A percentile compares a stretch with the other conserved stretches of the same genome.
These are phyloP conservation scores for Pantherophis guttatus DNA, from an alignment of 2,113 vertebrate genomes.

Conservation along the genomic window DNA sequence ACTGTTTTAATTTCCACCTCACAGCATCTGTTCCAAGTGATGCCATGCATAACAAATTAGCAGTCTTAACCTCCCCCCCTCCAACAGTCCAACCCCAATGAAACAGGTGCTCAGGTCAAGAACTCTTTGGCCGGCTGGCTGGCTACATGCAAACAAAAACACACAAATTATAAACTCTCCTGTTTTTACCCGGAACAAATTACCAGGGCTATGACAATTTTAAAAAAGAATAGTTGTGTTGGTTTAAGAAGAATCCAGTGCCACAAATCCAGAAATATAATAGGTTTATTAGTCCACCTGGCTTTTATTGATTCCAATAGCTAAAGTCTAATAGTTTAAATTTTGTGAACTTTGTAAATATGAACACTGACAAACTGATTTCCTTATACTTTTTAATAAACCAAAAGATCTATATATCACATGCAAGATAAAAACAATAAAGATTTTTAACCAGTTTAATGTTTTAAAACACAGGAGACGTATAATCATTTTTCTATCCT, in stretches of 20 bases:
- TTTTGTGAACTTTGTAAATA: neutral
- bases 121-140: conserved; percentile 56
- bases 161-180: neutral
- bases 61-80: conserved; percentile 32
- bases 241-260: neutral
- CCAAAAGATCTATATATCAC: neutral
- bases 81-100: neutral
- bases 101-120: conserved; percentile 60
- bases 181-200: conserved; percentile 26
- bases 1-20: conserved; percentile 60
- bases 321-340: neutral
- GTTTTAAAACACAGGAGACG: no score
- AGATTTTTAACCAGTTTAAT: neutral
- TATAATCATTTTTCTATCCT: neutral
- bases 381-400: neutral
- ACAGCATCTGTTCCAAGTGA: conserved; percentile 54
- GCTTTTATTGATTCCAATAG: neutral
- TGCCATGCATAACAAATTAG: conserved; percentile 60
- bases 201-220: conserved; percentile 3
- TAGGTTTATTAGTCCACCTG: neutral
- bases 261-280: neutral
- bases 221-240: neutral
- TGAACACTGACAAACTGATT: neutral
- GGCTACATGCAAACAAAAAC: conserved; percentile 23
- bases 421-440: neutral